A percentile compares a stretch with the other conserved stretches of the same genome.
Conservation (phyloP, 2,888 invertebrate species). For the Petrolisthes manimaculis region DNA sequence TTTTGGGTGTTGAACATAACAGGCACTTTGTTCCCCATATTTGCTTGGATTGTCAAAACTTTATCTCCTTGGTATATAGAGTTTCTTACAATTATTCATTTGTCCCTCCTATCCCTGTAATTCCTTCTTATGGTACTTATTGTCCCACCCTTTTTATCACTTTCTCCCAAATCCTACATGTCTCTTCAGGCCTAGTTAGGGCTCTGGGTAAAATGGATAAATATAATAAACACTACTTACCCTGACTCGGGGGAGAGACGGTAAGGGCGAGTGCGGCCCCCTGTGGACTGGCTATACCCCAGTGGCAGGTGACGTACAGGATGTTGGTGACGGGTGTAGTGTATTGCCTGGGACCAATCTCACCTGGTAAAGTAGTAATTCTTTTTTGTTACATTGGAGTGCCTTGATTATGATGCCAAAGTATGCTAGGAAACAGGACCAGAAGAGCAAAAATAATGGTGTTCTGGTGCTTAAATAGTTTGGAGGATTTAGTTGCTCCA, state of each 20-base stretch:
- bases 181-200: neutral
- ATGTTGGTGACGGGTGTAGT: neutral
- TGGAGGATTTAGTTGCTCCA: too few species aligned
- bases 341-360: neutral
- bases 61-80: too few species aligned
- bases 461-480: too few species aligned
- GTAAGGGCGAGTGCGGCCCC: neutral
- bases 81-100: neutral
- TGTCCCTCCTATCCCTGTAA: neutral
- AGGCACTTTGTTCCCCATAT: too few species aligned
- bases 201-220: too few species aligned
- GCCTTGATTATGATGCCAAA: too few species aligned
- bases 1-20: too few species aligned
- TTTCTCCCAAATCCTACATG: neutral
- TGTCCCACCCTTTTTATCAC: slow-evolving; percentile 15
- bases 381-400: too few species aligned
- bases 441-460: too few species aligned
- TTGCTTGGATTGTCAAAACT: too few species aligned
- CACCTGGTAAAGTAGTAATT: neutral
- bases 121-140: neutral
- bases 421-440: too few species aligned
- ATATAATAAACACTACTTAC: neutral
- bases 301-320: slow-evolving; percentile 18
- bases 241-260: neutral
- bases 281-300: neutral